phyloP scores from a whole-genome alignment of 2,113 vertebrate genomes.

The Semicossyphus pulcher region DNA sequence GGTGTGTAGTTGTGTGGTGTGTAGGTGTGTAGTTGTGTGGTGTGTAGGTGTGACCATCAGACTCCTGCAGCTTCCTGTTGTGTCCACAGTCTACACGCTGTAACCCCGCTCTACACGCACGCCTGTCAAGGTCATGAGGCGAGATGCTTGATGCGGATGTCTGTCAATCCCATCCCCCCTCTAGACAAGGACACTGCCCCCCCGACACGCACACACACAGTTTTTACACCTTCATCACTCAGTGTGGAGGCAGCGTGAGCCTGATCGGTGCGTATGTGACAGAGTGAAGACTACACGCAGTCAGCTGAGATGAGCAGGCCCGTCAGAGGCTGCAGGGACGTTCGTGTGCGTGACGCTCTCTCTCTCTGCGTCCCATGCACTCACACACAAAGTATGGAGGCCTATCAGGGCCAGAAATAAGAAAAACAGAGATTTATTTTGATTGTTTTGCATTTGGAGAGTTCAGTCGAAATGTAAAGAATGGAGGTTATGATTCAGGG shows the following conservation, averaged over 20 bases:
- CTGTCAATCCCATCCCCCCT: constrained; percentile 68
- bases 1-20: neutral
- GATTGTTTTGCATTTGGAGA: no score
- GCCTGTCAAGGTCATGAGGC: constrained; percentile 70
- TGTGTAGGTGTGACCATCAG: constrained; percentile 27
- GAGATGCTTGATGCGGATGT: constrained; percentile 62
- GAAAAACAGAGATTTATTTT: no score
- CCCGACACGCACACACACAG: neutral
- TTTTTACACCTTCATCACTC: constrained; percentile 58
- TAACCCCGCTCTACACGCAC: constrained; percentile 18
- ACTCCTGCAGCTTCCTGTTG: constrained; percentile 16
- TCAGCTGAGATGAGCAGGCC: no score
- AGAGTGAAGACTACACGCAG: neutral
- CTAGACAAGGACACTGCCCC: constrained; percentile 53
- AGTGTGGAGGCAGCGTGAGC: constrained; percentile 20
- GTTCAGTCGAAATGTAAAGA: no score
- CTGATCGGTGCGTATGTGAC: neutral
- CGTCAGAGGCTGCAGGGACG: no score
- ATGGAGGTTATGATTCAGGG: no score
- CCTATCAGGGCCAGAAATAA: no score
- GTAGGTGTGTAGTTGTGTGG: neutral
- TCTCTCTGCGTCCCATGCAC: no score
- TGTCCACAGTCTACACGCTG: constrained; percentile 32
- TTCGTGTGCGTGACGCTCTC: no score
- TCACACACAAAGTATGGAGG: no score